Evolutionary conservation across 2,888 invertebrate species (phyloP).

Genomic region (Andrena chrysosceles): DNA sequence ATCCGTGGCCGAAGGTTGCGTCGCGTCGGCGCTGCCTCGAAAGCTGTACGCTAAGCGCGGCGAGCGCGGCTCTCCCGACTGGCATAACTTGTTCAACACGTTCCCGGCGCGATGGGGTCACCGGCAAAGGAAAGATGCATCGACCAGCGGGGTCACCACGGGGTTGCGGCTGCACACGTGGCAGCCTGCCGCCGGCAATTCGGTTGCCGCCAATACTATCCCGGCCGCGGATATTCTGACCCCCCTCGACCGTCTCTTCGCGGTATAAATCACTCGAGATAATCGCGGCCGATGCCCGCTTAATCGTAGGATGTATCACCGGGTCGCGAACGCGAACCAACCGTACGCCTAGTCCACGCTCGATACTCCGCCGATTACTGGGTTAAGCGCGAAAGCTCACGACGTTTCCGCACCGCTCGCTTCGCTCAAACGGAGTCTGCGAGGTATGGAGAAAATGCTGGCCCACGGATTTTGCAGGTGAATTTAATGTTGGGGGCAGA

Average conservation of each 20-base stretch:
- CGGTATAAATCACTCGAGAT: conserved; percentile 79
- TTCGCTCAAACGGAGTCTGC: too few species aligned
- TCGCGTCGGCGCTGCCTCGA: conserved; percentile 40
- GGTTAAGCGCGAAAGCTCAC: neutral
- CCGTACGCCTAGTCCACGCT: conserved; percentile 29
- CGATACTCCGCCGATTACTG: neutral
- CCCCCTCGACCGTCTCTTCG: conserved; percentile 17
- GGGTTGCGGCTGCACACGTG: conserved; percentile 76
- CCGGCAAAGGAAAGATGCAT: conserved; percentile 75
- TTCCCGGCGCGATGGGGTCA: conserved; percentile 79
- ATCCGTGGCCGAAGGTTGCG: conserved; percentile 51
- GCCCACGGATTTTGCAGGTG: too few species aligned
- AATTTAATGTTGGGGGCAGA: too few species aligned
- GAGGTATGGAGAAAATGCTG: too few species aligned
- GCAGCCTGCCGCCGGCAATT: conserved; percentile 76
- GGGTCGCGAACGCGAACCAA: conserved; percentile 45
- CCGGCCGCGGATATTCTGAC: conserved; percentile 56
- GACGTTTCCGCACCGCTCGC: too few species aligned
- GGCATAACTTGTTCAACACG: conserved; percentile 81
- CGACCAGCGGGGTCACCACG: conserved; percentile 75
- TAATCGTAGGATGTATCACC: conserved; percentile 78
- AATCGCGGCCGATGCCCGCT: conserved; percentile 78
- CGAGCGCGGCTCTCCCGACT: conserved; percentile 60
- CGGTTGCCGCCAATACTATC: conserved; percentile 74
- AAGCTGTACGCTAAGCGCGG: conserved; percentile 35